phyloP scores from a whole-genome alignment of 2,797 vertebrate genomes.

The Chelonia mydas region DNA sequence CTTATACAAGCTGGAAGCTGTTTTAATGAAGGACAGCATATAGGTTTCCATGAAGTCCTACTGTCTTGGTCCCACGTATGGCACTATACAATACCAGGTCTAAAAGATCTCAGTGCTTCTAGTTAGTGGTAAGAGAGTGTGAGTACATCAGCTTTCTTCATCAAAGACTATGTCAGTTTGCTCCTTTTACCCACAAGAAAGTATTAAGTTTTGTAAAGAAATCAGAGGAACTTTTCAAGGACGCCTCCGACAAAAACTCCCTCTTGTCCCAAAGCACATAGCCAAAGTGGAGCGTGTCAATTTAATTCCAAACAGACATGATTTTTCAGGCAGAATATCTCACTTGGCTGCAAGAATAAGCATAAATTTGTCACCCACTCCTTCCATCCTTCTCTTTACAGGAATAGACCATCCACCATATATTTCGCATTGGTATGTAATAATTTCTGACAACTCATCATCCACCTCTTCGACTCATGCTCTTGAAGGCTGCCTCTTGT shows the following conservation, averaged over 20 bases:
- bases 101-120: neutral
- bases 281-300: neutral
- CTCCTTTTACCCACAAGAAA: neutral
- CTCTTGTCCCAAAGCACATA: neutral
- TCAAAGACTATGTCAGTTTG: neutral
- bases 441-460: slow-evolving; percentile 65
- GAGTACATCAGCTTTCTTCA: neutral
- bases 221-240: neutral
- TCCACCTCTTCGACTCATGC: slow-evolving; percentile 65
- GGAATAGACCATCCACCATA: slow-evolving; percentile 66
- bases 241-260: neutral
- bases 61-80: neutral
- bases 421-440: slow-evolving; percentile 61
- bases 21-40: neutral
- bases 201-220: neutral
- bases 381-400: slow-evolving; percentile 56
- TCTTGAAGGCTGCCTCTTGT: slow-evolving; percentile 52
- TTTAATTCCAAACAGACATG: neutral
- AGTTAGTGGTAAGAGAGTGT: neutral
- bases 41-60: neutral
- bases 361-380: slow-evolving; percentile 23
- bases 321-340: slow-evolving; percentile 39
- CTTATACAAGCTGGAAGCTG: neutral
- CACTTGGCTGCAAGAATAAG: slow-evolving; percentile 27
- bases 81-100: neutral